Evolutionary conservation across 1,140 invertebrate genomes (phyloP).

Genomic region (Pseudomyrmex flavicornis): DNA sequence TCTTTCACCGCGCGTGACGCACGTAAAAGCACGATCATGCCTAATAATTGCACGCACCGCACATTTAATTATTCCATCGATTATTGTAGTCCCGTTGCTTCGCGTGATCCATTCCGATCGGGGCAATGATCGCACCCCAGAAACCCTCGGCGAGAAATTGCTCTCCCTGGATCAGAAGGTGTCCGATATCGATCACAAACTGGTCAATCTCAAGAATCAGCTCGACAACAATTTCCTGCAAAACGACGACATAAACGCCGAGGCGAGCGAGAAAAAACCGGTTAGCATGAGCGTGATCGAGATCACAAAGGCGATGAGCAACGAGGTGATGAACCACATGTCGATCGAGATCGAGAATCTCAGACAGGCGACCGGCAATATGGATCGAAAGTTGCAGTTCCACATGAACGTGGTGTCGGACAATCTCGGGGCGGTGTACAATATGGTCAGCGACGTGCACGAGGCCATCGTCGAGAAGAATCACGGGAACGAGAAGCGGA

Average conservation of each 20-base stretch:
- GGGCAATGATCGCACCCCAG: conserved; percentile 71
- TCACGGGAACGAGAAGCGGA: conserved; percentile 82
- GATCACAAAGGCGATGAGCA: conserved; percentile 91
- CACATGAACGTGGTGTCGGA: conserved; percentile 93
- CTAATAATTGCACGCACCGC: neutral
- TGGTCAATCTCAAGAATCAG: conserved; percentile 92
- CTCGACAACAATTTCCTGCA: conserved; percentile 92
- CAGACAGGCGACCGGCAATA: conserved; percentile 89
- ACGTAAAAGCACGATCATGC: neutral
- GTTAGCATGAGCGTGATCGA: conserved; percentile 92
- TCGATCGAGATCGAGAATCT: conserved; percentile 91
- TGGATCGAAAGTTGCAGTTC: conserved; percentile 93
- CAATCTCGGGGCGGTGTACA: conserved; percentile 91
- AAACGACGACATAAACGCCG: conserved; percentile 92
- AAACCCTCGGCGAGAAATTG: conserved; percentile 83
- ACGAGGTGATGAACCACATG: conserved; percentile 91
- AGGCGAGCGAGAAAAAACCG: conserved; percentile 93
- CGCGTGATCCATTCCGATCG: conserved; percentile 79
- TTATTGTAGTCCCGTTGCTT: conserved; percentile 77
- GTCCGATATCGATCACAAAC: conserved; percentile 91
- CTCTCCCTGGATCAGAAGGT: conserved; percentile 92
- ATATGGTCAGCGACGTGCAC: conserved; percentile 92
- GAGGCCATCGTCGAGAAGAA: conserved; percentile 89
- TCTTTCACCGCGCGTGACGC: too few species aligned
- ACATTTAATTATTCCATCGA: neutral